Evolutionary conservation across 2,888 invertebrate genomes (phyloP).

Genomic region (Trachelus stipa): DNA sequence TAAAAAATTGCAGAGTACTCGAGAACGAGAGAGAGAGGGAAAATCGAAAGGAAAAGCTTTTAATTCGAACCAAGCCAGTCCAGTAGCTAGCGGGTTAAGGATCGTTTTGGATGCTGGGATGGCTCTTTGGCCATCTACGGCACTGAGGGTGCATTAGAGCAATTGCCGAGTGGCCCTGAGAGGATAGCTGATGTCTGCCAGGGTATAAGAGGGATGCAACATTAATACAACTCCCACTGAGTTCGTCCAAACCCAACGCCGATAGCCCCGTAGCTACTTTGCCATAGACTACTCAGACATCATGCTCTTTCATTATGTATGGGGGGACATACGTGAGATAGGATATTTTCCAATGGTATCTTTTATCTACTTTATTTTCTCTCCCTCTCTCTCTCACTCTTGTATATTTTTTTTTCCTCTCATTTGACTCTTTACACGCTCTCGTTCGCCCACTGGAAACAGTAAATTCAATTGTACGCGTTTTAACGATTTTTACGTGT

Average conservation of each 20-base stretch:
- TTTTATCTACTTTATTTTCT: neutral
- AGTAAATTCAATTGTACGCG: neutral
- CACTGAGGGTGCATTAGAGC: slow-evolving; percentile 50
- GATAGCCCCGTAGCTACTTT: slow-evolving; percentile 21
- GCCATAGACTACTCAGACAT: slow-evolving; percentile 38
- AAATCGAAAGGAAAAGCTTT: neutral
- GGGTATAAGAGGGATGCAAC: slow-evolving; percentile 43
- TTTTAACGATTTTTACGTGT: neutral
- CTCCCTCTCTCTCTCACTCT: too few relatives aligned
- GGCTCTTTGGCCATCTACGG: slow-evolving; percentile 23
- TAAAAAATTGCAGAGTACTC: neutral
- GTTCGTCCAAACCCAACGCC: slow-evolving; percentile 34
- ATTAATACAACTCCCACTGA: slow-evolving; percentile 46
- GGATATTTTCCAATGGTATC: neutral
- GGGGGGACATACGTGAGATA: slow-evolving; percentile 5
- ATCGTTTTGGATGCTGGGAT: neutral
- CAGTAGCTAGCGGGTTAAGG: neutral
- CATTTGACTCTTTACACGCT: neutral
- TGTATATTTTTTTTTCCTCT: neutral
- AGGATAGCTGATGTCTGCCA: slow-evolving; percentile 46
- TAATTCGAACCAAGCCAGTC: neutral
- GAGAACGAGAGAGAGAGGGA: neutral
- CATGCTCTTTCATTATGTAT: slow-evolving; percentile 48
- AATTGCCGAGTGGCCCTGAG: slow-evolving; percentile 51
- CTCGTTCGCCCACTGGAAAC: neutral